Conservation (phyloP, 1,140 invertebrate genomes). For the Trichonephila inaurata region DNA sequence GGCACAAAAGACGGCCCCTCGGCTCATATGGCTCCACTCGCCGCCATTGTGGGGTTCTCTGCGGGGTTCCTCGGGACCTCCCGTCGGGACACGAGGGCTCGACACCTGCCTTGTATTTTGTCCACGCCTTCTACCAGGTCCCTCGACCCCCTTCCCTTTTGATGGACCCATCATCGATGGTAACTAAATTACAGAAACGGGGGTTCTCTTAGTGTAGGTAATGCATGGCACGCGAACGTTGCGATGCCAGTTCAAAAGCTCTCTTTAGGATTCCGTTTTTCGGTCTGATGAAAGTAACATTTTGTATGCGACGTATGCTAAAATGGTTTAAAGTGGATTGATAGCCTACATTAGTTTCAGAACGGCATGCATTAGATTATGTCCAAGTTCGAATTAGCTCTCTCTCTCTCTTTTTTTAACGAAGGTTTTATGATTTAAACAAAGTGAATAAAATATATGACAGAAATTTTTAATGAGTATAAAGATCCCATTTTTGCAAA, state of each 20-base stretch:
- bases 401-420: too few relatives aligned
- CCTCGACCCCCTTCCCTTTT: neutral
- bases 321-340: neutral
- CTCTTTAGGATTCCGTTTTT: neutral
- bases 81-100: constrained; percentile 33
- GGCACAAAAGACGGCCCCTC: constrained; percentile 48
- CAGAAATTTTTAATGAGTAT: too few relatives aligned
- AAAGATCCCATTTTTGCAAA: too few relatives aligned
- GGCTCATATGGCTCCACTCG: constrained; percentile 50
- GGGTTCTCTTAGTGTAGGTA: constrained; percentile 6
- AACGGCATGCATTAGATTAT: neutral
- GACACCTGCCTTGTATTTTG: constrained; percentile 51
- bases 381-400: too few relatives aligned
- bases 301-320: neutral
- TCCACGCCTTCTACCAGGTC: neutral
- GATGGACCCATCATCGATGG: constrained; percentile 35
- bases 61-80: constrained; percentile 47
- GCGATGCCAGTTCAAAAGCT: neutral
- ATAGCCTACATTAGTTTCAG: neutral
- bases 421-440: too few relatives aligned
- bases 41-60: constrained; percentile 30
- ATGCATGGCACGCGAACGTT: neutral
- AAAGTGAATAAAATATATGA: too few relatives aligned
- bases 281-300: neutral
- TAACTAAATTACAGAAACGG: constrained; percentile 33